phyloP scores from a whole-genome alignment of 2,113 vertebrate species.

The Spilogale gracilis region DNA sequence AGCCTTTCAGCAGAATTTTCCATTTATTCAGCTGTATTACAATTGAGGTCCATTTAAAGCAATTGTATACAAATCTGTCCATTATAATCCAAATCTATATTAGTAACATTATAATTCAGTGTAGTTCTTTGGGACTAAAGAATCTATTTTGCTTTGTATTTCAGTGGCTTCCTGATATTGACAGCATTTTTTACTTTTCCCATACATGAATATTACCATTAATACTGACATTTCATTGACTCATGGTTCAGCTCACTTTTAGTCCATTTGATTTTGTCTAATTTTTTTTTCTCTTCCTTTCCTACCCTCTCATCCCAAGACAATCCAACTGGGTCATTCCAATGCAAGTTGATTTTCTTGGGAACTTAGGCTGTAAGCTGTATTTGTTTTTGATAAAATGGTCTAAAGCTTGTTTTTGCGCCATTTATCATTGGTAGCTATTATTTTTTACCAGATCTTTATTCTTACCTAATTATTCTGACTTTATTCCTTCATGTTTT shows the following conservation, averaged over 20 bases:
- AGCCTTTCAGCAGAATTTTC: neutral
- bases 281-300: neutral
- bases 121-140: neutral
- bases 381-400: conserved; percentile 26
- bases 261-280: neutral
- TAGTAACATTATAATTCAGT: neutral
- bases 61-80: neutral
- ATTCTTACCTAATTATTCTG: conserved; percentile 37
- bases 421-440: neutral
- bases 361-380: neutral
- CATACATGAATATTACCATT: neutral
- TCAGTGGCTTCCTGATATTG: neutral
- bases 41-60: neutral
- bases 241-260: neutral
- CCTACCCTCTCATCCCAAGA: neutral
- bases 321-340: neutral
- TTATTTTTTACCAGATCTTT: conserved; percentile 49
- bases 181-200: neutral
- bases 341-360: conserved; percentile 13
- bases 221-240: neutral
- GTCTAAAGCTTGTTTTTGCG: neutral
- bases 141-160: neutral
- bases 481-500: conserved; percentile 60
- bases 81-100: neutral
- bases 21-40: neutral